Base-by-base conservation (phyloP, 2,888 invertebrate genomes). In the Pelosia muscerda region DNA sequence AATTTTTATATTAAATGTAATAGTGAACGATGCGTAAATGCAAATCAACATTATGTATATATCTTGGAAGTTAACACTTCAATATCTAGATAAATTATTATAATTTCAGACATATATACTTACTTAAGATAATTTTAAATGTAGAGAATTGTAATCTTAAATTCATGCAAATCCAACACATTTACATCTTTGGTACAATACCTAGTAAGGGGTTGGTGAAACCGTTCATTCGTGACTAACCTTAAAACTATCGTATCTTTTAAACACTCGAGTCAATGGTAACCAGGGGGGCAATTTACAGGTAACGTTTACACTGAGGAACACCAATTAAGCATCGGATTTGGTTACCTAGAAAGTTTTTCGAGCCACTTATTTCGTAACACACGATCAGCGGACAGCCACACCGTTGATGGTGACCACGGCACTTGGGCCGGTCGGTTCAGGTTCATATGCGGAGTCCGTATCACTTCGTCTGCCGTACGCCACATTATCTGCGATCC, bases 351-450 rank as follows among this genome's bases (percentile, higher is more conserved):
- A 81, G 63, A 70, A 66, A 78, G 73, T 75, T 63, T 76, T 71
- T 74, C 65, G 71, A 71, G 71, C 64, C 81, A 77, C 74, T 65
- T 63, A 42, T 4, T 56, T 55, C 4, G 53, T 68, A 31, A 22
- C 34, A 28, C 26, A n/a, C 25, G 58, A 71, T 93, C 95, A 98
- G 95, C 97, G 97, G 63, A 98, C 97, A 54, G 98, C 97, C 60
- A 98, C 98, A 11, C 98, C 98, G 86, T 98, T 98, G 82, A 98
- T 98, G 58, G 98, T 98, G 82, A 98, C 97, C 26, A 96, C 96
- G 0, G 95, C 95, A 63, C 76, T 94, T 0, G 94, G 95, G 0
- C 94, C 93, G 61, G 96, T 96, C 0, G 97, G 97, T 79, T 97
- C 97, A 0, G 97, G 97, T 71, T 96, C 96, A 86, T 96, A 96